Conservation (phyloP, 2,797 vertebrate genomes). For the Columba guinea region DNA sequence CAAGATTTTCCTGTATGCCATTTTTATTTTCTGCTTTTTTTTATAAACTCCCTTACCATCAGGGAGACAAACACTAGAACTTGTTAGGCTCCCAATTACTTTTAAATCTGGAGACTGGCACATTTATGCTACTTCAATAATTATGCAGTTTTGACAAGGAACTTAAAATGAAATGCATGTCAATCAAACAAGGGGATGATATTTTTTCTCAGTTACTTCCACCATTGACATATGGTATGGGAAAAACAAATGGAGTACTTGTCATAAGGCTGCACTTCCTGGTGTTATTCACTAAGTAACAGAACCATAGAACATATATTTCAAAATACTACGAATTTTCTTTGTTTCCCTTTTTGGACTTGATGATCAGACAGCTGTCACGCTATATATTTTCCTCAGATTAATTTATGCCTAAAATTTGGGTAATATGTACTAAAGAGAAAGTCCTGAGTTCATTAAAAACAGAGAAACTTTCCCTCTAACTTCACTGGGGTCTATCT, state of each 20-base stretch:
- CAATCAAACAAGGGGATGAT: background rate
- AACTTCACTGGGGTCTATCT: background rate
- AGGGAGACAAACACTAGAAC: background rate
- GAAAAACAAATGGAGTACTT: conserved; percentile 39
- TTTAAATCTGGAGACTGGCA: background rate
- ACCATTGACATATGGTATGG: conserved; percentile 7
- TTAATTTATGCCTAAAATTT: background rate
- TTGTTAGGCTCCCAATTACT: background rate
- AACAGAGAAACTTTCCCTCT: background rate
- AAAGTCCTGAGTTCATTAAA: background rate
- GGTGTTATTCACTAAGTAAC: conserved; percentile 25
- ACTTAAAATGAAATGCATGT: conserved; percentile 30
- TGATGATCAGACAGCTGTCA: conserved; percentile 10
- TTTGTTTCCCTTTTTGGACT: conserved; percentile 18
- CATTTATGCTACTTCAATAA: background rate
- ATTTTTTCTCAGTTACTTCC: conserved; percentile 37
- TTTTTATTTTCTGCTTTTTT: background rate
- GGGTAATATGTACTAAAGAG: background rate
- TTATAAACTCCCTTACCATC: background rate
- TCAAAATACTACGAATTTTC: conserved; percentile 14
- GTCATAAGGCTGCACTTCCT: conserved; percentile 26
- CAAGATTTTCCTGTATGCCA: background rate
- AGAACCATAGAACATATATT: background rate
- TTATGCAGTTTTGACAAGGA: conserved; percentile 21
- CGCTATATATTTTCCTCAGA: background rate